Evolutionary conservation across 2,113 vertebrate species (phyloP), one percentile per base, ranked within the genome.

Genomic region (Xerus inauris): DNA sequence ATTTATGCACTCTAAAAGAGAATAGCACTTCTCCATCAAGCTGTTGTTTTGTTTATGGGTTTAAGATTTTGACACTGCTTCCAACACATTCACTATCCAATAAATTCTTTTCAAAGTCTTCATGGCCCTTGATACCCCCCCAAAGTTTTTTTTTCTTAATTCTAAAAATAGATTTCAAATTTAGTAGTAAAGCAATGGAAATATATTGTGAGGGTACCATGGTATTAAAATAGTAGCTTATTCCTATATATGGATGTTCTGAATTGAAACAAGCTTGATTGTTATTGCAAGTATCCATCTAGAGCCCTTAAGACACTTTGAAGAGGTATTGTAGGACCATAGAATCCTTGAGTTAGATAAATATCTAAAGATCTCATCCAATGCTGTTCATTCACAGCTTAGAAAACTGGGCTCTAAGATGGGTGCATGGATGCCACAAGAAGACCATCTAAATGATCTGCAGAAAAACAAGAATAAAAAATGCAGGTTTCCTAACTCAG

Each of bases 21-120:
- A 89, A 96, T 85, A 94, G 83, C 80, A 86, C 75, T 94, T 98
- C 54, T 97, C 94, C 71, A 49, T 95, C 90, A 96, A 93, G 57
- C 82, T 96, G 86, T 84, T 95, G 49, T 51, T 98, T 96, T 82
- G 54, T 96, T 97, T 87, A 88, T 89, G 87, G 92, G 94, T 91
- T 96, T 98, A 89, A 96, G 80, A 94, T 97, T 97, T 98, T 97
- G 94, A 98, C 96, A 97, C 95, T 97, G 97, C 69, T 96, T 98
- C 62, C 73, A 59, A 97, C 98, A 94, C 49, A 85, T 93, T 97
- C 92, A 85, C 62, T 97, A 96, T 92, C 51, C 95, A 89, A 86
- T 93, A 82, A 69, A 94, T 84, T 96, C 30, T 96, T 98, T 98
- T 94, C 75, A 86, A 81, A 97, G 45, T 76, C 40, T 80, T 91